Percentiles rank a stretch among this genome's conserved stretches.
These are phyloP conservation scores for Pollenia labialis DNA, from an alignment of 2,888 invertebrate genomes.

Conservation along the genomic window DNA sequence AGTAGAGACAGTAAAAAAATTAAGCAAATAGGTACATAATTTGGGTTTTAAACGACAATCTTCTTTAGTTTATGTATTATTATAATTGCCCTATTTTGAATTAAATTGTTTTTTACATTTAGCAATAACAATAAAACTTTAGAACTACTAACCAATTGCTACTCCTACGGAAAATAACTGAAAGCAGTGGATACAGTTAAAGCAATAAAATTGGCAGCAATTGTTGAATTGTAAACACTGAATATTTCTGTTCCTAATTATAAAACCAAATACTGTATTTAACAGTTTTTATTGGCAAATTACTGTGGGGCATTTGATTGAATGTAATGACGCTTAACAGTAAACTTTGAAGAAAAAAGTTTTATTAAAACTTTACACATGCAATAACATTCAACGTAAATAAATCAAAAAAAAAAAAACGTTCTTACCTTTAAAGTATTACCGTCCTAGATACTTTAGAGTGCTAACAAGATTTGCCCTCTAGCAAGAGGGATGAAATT, in stretches of 20 bases:
- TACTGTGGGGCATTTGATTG: not conserved
- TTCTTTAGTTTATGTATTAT: too few relatives aligned
- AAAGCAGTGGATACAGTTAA: too few relatives aligned
- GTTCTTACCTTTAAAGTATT: constrained; percentile 24
- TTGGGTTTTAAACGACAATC: too few relatives aligned
- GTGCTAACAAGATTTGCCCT: not conserved
- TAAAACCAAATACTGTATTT: not conserved
- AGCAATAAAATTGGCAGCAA: too few relatives aligned
- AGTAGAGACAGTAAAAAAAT: too few relatives aligned
- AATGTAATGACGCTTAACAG: constrained; percentile 28
- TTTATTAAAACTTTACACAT: constrained; percentile 39
- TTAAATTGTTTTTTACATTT: too few relatives aligned
- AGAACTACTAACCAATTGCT: too few relatives aligned
- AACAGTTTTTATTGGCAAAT: not conserved
- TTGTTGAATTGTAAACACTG: not conserved
- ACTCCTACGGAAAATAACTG: too few relatives aligned
- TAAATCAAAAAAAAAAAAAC: not conserved
- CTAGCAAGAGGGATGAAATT: constrained; percentile 40
- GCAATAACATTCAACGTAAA: constrained; percentile 33
- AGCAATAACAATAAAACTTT: too few relatives aligned
- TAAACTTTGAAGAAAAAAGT: constrained; percentile 4
- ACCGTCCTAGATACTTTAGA: not conserved
- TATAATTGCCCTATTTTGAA: too few relatives aligned
- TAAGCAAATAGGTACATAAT: too few relatives aligned
- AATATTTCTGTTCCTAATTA: not conserved